phyloP scores from a whole-genome alignment of 2,797 vertebrate genomes.

The Labroides dimidiatus region DNA sequence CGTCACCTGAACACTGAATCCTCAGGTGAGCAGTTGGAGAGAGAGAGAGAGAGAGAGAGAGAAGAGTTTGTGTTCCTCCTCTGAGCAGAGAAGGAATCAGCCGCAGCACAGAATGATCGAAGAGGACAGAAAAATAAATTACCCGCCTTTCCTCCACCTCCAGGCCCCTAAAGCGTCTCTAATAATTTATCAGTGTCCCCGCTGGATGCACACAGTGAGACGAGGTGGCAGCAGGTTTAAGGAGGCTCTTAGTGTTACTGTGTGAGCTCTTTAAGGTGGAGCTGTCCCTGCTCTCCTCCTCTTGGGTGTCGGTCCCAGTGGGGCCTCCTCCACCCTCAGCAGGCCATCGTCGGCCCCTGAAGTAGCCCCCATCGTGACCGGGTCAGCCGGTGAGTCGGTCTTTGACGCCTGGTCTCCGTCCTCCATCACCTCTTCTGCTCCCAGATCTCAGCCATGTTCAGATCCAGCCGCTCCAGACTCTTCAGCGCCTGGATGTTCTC shows the following conservation, averaged over 20 bases:
- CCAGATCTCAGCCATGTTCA: constrained; percentile 98
- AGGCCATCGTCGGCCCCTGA: background rate
- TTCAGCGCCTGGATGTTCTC: constrained; percentile 95
- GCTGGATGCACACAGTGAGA: no score
- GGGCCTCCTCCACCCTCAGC: constrained; percentile 17
- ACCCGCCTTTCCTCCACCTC: constrained; percentile 62
- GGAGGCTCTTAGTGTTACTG: constrained; percentile 81
- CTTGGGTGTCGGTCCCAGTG: constrained; percentile 54
- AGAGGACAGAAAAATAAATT: constrained; percentile 87
- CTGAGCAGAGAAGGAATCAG: background rate
- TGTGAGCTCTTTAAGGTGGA: constrained; percentile 49
- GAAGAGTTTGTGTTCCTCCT: no score
- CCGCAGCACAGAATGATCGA: constrained; percentile 59
- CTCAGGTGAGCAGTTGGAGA: background rate
- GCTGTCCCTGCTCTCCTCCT: constrained; percentile 26
- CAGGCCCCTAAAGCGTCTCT: constrained; percentile 77
- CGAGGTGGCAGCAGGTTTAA: constrained; percentile 78
- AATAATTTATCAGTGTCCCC: constrained; percentile 87
- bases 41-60: no score
- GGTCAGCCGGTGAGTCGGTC: background rate
- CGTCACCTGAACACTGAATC: background rate
- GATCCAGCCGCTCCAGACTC: constrained; percentile 91
- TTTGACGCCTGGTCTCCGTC: constrained; percentile 25
- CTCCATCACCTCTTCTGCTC: constrained; percentile 98
- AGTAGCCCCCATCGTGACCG: background rate